These are phyloP conservation scores for Macrosiphum euphorbiae DNA, from an alignment of 2,888 invertebrate genomes.

Conservation along the genomic window DNA sequence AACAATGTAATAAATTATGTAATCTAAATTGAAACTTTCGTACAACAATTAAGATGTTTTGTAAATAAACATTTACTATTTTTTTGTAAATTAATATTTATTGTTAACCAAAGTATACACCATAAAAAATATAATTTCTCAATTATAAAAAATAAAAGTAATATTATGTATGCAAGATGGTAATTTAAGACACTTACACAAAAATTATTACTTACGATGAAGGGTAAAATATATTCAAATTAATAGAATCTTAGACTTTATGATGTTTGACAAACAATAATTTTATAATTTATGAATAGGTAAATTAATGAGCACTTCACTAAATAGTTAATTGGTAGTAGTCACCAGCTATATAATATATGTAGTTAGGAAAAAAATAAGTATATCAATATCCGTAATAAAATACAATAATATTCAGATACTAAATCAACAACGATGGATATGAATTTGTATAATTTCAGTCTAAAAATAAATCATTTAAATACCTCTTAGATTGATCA, in stretches of 20 bases:
- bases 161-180: slow-evolving; percentile 41
- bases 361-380: neutral
- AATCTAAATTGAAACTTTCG: neutral
- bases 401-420: slow-evolving; percentile 47
- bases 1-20: neutral
- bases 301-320: slow-evolving; percentile 59
- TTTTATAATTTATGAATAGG: slow-evolving; percentile 32
- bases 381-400: slow-evolving; percentile 26
- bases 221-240: neutral
- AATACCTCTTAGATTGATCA: slow-evolving; percentile 54
- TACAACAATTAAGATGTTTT: slow-evolving; percentile 5
- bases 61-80: neutral
- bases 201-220: slow-evolving; percentile 14
- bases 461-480: slow-evolving; percentile 60
- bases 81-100: neutral
- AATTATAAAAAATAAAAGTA: slow-evolving; percentile 60
- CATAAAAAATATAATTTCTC: slow-evolving; percentile 61
- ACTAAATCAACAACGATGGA: slow-evolving; percentile 56
- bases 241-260: neutral
- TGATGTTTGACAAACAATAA: slow-evolving; percentile 18
- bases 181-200: slow-evolving; percentile 32
- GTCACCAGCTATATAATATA: slow-evolving; percentile 5
- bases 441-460: slow-evolving; percentile 64
- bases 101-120: slow-evolving; percentile 42
- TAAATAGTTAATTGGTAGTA: slow-evolving; percentile 43